Conservation (phyloP, 2,888 invertebrate genomes). For the Cylindroiulus punctatus region DNA sequence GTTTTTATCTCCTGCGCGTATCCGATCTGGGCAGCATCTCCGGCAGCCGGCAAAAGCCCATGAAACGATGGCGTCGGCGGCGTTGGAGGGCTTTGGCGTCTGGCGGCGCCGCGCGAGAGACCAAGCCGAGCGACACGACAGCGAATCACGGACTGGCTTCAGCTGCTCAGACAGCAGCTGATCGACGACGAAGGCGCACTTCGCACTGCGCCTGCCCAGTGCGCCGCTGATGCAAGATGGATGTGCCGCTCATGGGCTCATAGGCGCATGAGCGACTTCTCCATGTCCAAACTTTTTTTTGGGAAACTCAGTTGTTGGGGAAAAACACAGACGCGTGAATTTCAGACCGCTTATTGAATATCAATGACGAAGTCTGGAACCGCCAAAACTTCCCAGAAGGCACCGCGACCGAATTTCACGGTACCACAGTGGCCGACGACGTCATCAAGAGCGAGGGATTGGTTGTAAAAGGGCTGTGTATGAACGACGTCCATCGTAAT, state of each 20-base stretch:
- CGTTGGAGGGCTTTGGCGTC: background rate
- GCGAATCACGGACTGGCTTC: background rate
- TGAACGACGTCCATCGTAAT: too few relatives aligned
- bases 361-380: background rate
- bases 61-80: background rate
- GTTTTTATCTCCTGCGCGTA: conserved; percentile 47
- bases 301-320: background rate
- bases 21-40: conserved; percentile 47
- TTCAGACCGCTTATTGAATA: background rate
- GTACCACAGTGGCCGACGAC: too few relatives aligned
- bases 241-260: background rate
- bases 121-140: background rate
- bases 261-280: background rate
- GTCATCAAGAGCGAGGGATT: too few relatives aligned
- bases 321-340: background rate
- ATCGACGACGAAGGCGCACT: conserved; percentile 3
- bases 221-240: background rate
- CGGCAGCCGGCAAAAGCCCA: background rate
- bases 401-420: too few relatives aligned
- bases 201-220: conserved; percentile 17
- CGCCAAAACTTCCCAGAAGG: too few relatives aligned
- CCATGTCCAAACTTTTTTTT: background rate
- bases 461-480: too few relatives aligned
- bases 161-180: background rate
- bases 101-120: background rate